Conservation (phyloP, 2,888 invertebrate species). For the Heliconius ismenius region DNA sequence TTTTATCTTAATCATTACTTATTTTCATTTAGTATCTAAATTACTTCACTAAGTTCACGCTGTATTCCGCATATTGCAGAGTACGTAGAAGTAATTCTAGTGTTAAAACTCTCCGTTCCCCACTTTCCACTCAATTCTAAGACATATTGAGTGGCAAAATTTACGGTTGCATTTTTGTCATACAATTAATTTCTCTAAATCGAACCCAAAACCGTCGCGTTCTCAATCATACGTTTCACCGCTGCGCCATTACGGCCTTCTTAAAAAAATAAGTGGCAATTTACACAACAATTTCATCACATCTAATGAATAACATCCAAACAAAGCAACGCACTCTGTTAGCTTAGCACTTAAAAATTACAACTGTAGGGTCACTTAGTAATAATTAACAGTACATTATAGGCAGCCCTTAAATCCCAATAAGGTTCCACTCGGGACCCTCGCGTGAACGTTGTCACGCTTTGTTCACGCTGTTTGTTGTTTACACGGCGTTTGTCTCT, state of each 20-base stretch:
- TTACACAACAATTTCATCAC: constrained; percentile 19
- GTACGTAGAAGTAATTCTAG: background rate
- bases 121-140: background rate
- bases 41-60: background rate
- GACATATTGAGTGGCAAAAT: background rate
- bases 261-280: constrained; percentile 8
- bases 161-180: background rate
- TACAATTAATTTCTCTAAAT: background rate
- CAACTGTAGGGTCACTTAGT: constrained; percentile 37
- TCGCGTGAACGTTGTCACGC: constrained; percentile 56
- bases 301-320: constrained; percentile 27
- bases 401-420: constrained; percentile 42
- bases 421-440: constrained; percentile 43
- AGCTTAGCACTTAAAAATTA: constrained; percentile 41
- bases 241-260: background rate
- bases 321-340: constrained; percentile 32
- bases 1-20: too few relatives aligned
- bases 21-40: too few relatives aligned
- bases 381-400: constrained; percentile 44
- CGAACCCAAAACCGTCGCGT: background rate
- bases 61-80: background rate
- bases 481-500: constrained; percentile 59
- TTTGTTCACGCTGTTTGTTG: constrained; percentile 59
- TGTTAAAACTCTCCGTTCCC: background rate
- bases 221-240: background rate